Percentiles rank a stretch among this genome's conserved stretches.
Conservation (phyloP, 2,888 invertebrate genomes). For the Rhopalosiphum nymphaeae region DNA sequence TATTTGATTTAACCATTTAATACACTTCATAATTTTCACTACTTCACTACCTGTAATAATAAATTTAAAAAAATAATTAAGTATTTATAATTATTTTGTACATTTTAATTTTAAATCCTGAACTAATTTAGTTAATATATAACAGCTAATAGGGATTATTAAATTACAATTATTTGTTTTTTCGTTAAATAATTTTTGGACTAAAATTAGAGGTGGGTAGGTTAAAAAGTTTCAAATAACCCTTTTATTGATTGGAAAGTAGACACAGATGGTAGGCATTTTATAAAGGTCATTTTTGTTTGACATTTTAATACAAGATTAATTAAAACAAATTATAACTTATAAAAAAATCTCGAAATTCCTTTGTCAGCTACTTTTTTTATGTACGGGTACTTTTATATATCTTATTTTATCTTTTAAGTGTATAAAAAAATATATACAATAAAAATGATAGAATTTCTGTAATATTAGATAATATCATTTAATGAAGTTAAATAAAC, state of each 20-base stretch:
- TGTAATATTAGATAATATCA: background rate
- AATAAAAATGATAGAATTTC: background rate
- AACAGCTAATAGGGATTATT: background rate
- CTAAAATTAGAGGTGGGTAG: background rate
- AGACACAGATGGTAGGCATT: background rate
- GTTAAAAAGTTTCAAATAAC: constrained; percentile 7
- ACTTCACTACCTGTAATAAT: constrained; percentile 58
- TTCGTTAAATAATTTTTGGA: background rate
- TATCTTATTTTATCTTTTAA: background rate
- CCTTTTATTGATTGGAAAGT: constrained; percentile 4
- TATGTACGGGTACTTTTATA: background rate
- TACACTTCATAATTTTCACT: constrained; percentile 52
- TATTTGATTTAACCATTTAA: constrained; percentile 76
- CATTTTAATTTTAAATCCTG: background rate
- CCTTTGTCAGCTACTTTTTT: background rate
- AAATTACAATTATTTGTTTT: background rate
- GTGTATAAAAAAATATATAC: background rate
- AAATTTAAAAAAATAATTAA: constrained; percentile 44
- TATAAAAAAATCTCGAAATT: background rate
- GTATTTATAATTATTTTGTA: background rate
- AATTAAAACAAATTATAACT: background rate
- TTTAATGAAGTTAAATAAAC: background rate
- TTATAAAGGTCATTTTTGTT: background rate
- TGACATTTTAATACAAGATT: constrained; percentile 17
- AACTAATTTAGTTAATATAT: too few relatives aligned